Conservation (phyloP, 2,888 invertebrate species). For the Pocota personata region DNA sequence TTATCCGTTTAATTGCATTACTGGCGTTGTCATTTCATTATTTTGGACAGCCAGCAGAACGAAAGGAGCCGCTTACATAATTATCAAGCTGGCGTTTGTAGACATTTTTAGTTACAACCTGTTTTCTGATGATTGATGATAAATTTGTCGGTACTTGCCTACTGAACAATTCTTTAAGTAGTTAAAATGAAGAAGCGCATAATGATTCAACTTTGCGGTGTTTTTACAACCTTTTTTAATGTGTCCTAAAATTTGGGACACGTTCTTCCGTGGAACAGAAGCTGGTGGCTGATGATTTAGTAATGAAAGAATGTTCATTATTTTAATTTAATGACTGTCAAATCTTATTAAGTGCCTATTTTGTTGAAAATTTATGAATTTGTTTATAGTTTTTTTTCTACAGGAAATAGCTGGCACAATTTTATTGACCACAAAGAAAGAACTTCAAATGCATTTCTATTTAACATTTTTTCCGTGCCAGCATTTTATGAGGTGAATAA, state of each 20-base stretch:
- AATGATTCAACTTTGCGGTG: background rate
- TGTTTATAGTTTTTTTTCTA: slow-evolving; percentile 8
- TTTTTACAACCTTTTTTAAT: slow-evolving; percentile 7
- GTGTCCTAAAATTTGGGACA: slow-evolving; percentile 28
- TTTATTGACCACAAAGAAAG: background rate
- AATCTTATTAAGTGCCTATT: background rate
- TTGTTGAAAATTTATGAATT: slow-evolving; percentile 12
- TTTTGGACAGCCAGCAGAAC: background rate
- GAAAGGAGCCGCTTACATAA: background rate
- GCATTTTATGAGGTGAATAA: background rate
- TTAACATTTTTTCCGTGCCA: background rate
- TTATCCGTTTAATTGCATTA: slow-evolving; percentile 24
- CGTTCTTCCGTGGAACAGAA: background rate
- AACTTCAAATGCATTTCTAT: background rate
- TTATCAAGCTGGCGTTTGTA: background rate
- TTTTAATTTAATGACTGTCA: slow-evolving; percentile 8
- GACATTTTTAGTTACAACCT: slow-evolving; percentile 24
- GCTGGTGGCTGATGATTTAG: slow-evolving; percentile 13
- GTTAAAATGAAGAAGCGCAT: background rate
- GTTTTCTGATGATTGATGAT: slow-evolving; percentile 25
- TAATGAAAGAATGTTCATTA: slow-evolving; percentile 5
- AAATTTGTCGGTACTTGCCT: background rate
- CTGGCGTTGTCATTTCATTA: background rate
- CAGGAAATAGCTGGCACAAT: background rate
- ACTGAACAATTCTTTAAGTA: background rate